Percentiles rank a stretch among this genome's conserved stretches.
Conservation (phyloP, 2,888 invertebrate species). For the Papilio protenor region DNA sequence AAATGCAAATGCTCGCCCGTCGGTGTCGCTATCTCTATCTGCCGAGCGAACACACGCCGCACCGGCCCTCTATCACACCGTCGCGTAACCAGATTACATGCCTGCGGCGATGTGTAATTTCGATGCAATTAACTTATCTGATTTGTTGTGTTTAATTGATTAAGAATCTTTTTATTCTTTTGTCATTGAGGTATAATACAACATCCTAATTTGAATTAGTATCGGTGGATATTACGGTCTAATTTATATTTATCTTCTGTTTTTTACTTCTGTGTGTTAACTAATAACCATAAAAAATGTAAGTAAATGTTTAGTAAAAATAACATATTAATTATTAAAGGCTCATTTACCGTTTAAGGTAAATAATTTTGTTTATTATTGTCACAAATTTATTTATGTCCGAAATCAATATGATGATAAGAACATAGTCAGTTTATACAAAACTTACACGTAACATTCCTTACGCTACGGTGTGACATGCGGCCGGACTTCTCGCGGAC, state of each 20-base stretch:
- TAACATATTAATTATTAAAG: no score
- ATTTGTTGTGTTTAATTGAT: background rate
- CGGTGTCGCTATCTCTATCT: constrained; percentile 76
- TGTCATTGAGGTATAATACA: background rate
- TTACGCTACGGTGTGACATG: constrained; percentile 60
- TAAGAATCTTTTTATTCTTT: background rate
- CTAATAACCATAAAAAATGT: background rate
- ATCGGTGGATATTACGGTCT: background rate
- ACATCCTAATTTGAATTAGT: background rate
- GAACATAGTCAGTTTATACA: background rate
- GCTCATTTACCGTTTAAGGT: no score
- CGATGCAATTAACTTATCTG: constrained; percentile 17
- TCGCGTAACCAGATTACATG: constrained; percentile 48
- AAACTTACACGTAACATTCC: background rate
- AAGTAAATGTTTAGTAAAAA: background rate
- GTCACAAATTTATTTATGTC: no score
- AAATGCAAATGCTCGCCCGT: constrained; percentile 72
- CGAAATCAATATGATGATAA: background rate
- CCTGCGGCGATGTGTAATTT: constrained; percentile 4
- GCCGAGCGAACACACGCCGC: constrained; percentile 51
- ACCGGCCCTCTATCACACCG: constrained; percentile 59
- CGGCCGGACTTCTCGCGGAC: constrained; percentile 46
- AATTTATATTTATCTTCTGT: background rate
- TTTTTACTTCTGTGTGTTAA: background rate
- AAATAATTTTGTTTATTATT: no score